Evolutionary conservation across 2,888 invertebrate species (phyloP).

Genomic region (Tubulanus polymorphus): DNA sequence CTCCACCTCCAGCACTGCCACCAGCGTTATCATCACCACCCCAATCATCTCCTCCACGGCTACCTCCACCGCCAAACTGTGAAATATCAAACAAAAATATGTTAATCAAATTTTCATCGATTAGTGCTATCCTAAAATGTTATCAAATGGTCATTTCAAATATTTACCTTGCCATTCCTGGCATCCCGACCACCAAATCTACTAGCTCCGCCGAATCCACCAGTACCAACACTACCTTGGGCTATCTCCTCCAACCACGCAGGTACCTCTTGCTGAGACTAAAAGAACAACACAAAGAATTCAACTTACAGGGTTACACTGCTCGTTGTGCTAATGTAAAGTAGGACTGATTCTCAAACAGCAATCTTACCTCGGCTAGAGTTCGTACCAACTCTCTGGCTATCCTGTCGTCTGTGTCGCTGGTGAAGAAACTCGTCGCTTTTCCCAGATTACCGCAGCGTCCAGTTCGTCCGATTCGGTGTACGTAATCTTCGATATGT

Average conservation of each 20-base stretch:
- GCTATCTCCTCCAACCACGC: constrained; percentile 63
- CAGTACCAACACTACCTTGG: constrained; percentile 37
- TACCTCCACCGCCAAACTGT: constrained; percentile 15
- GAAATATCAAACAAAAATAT: constrained; percentile 7
- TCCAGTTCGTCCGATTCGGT: constrained; percentile 95
- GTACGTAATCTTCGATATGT: constrained; percentile 98
- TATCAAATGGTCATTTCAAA: too few species aligned
- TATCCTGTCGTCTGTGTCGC: constrained; percentile 59
- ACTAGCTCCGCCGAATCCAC: constrained; percentile 48
- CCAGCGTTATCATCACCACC: constrained; percentile 16
- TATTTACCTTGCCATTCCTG: constrained; percentile 29
- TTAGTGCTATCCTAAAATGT: not conserved
- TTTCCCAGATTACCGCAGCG: constrained; percentile 94
- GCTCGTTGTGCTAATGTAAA: not conserved
- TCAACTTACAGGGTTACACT: too few species aligned
- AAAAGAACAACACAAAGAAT: constrained; percentile 5
- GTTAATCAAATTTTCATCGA: not conserved
- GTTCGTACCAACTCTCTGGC: constrained; percentile 66
- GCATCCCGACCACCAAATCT: constrained; percentile 45
- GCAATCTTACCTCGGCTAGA: constrained; percentile 62
- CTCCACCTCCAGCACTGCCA: constrained; percentile 17
- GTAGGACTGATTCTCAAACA: too few species aligned
- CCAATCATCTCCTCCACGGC: constrained; percentile 15
- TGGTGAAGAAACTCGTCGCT: constrained; percentile 37
- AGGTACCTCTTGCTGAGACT: constrained; percentile 77